phyloP scores from a whole-genome alignment of 2,113 vertebrate genomes.

The Muntiacus muntjak region DNA sequence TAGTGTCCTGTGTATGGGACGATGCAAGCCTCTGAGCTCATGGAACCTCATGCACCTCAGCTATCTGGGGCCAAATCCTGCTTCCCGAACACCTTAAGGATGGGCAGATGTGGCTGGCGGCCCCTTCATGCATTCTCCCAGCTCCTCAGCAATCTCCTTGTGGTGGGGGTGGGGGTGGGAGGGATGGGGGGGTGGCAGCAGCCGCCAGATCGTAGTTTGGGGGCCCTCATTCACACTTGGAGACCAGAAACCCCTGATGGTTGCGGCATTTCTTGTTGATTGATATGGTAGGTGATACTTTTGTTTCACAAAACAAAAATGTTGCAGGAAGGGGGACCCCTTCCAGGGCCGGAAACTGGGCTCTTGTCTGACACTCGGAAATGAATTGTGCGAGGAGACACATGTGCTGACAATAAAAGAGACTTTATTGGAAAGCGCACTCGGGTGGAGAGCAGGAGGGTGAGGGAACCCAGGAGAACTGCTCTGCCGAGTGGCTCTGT shows the following conservation, averaged over 20 bases:
- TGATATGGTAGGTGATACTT: neutral
- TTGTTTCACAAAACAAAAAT: neutral
- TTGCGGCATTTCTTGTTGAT: neutral
- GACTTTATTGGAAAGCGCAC: neutral
- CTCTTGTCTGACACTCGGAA: neutral
- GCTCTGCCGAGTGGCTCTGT: neutral
- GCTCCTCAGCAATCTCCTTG: neutral
- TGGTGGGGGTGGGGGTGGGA: neutral
- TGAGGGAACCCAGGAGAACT: neutral
- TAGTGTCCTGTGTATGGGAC: neutral
- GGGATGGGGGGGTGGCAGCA: too few species aligned
- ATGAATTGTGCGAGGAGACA: neutral
- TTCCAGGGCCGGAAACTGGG: neutral
- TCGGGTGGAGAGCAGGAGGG: neutral
- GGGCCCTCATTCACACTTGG: neutral
- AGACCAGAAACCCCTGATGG: neutral
- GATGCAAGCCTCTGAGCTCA: neutral
- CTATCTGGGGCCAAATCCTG: neutral
- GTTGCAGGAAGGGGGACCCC: neutral
- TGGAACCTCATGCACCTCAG: neutral
- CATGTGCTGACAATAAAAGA: neutral
- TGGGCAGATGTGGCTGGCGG: rapidly evolving
- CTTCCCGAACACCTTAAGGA: neutral
- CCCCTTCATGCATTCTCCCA: neutral
- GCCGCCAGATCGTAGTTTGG: neutral